A percentile compares a stretch with the other conserved stretches of the same genome.
Evolutionary conservation across 2,797 vertebrate species (phyloP).

Genomic region (Rhinogobio ventralis): DNA sequence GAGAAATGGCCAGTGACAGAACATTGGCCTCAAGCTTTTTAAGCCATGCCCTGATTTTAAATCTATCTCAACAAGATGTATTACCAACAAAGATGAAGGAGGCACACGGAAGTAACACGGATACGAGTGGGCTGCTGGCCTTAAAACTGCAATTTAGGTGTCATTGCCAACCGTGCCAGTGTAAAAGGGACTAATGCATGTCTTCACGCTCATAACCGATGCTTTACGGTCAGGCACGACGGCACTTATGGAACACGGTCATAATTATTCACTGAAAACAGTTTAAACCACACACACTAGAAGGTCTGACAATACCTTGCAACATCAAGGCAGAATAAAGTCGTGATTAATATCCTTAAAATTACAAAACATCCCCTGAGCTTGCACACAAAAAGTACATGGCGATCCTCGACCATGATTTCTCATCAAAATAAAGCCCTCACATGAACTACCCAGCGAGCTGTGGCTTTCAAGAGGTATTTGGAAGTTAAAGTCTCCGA

Average conservation of each 20-base stretch:
- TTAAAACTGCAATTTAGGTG: conserved; percentile 18
- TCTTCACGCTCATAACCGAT: conserved; percentile 27
- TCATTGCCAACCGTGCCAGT: not conserved
- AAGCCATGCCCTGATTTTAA: conserved; percentile 55
- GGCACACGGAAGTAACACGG: conserved; percentile 20
- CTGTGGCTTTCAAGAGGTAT: conserved; percentile 82
- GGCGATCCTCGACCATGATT: conserved; percentile 76
- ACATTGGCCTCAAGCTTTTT: conserved; percentile 51
- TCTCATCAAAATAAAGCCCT: conserved; percentile 77
- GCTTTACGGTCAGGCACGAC: conserved; percentile 21
- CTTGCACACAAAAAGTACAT: conserved; percentile 65
- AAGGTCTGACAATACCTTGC: not conserved
- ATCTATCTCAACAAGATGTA: conserved; percentile 51
- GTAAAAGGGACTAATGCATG: conserved; percentile 15
- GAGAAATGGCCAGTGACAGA: conserved; percentile 59
- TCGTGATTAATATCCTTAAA: conserved; percentile 2
- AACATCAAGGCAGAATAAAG: conserved; percentile 8
- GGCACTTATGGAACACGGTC: not conserved
- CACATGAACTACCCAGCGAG: conserved; percentile 77
- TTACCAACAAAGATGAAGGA: conserved; percentile 38
- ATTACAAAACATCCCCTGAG: conserved; percentile 45
- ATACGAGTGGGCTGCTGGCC: conserved; percentile 8
- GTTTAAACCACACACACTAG: conserved; percentile 19
- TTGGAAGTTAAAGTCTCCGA: conserved; percentile 84
- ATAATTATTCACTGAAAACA: conserved; percentile 19